These are phyloP conservation scores for Camptogramma bilineatum DNA, from an alignment of 2,888 invertebrate genomes.

Conservation along the genomic window DNA sequence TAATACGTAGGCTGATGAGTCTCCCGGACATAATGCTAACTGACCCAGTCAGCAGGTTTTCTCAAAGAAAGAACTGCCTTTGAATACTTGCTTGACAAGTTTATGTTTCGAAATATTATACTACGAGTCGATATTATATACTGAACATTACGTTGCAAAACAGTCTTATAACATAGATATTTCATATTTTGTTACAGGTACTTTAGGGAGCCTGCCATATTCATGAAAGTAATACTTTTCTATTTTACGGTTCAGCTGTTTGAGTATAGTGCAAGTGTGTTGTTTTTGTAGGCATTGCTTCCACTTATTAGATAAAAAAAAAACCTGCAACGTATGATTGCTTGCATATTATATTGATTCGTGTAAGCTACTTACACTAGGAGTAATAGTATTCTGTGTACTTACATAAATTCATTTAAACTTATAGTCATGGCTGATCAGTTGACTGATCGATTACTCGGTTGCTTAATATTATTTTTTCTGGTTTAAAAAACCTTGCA, in stretches of 20 bases:
- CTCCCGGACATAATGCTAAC: not conserved
- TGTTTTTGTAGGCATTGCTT: not conserved
- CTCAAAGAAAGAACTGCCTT: not conserved
- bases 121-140: too few species aligned
- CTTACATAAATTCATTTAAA: constrained; percentile 31
- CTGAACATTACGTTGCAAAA: too few species aligned
- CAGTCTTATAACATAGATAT: not conserved
- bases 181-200: not conserved
- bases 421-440: constrained; percentile 26
- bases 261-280: not conserved
- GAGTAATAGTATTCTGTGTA: too few species aligned
- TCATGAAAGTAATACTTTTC: not conserved
- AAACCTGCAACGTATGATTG: not conserved
- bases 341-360: not conserved
- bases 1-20: constrained; percentile 19
- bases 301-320: not conserved
- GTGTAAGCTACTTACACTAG: constrained; percentile 28
- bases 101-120: not conserved
- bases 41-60: not conserved
- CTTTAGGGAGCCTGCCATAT: not conserved
- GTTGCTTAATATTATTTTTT: not conserved
- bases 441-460: constrained; percentile 1
- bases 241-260: constrained; percentile 2
- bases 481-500: not conserved
- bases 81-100: not conserved